phyloP scores from a whole-genome alignment of 1,140 invertebrate species.

The Pachypeltis micranthus region DNA sequence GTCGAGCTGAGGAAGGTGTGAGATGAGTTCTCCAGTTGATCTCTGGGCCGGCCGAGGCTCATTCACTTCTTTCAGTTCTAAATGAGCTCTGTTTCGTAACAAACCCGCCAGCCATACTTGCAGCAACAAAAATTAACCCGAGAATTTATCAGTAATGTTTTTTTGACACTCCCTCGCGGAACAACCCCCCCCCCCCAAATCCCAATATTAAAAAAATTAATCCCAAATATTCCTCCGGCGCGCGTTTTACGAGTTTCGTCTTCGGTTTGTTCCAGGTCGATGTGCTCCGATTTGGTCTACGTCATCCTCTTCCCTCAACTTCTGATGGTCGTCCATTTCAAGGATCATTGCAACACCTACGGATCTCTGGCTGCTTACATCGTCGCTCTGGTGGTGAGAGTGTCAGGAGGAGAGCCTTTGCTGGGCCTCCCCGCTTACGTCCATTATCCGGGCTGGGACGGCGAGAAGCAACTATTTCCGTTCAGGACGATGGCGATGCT shows the following conservation, averaged over 20 bases:
- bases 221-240: neutral
- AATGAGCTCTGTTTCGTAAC: no score
- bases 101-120: no score
- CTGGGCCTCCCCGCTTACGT: conserved; percentile 72
- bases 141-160: no score
- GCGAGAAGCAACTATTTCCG: conserved; percentile 67
- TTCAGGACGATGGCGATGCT: conserved; percentile 87
- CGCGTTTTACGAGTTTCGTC: neutral
- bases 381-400: conserved; percentile 72
- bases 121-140: no score
- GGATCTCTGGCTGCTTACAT: conserved; percentile 85
- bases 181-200: no score
- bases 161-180: no score
- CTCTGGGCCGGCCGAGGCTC: no score
- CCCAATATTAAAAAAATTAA: no score
- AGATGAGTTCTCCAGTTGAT: no score
- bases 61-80: no score
- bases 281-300: conserved; percentile 96
- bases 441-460: conserved; percentile 76
- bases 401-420: conserved; percentile 78
- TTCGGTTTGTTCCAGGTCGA: conserved; percentile 47
- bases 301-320: conserved; percentile 96
- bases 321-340: conserved; percentile 94
- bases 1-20: no score
- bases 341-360: conserved; percentile 89